These are phyloP conservation scores for Sula dactylatra DNA, from an alignment of 2,113 vertebrate genomes.

Conservation along the genomic window DNA sequence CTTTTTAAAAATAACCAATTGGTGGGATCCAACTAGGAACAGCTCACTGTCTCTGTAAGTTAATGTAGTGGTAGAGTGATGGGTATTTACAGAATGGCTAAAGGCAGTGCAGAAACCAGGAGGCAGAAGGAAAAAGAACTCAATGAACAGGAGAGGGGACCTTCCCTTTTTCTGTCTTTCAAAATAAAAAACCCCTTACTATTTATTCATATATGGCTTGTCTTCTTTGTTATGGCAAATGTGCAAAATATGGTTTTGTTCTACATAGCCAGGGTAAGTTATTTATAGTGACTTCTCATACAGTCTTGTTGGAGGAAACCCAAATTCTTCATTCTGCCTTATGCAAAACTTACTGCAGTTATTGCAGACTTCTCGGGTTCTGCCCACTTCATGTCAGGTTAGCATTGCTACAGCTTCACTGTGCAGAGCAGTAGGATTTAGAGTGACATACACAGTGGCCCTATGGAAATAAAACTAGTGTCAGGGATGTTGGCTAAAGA, in stretches of 20 bases:
- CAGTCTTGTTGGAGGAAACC: background rate
- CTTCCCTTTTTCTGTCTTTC: background rate
- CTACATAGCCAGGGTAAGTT: background rate
- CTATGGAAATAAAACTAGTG: background rate
- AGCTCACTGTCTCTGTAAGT: background rate
- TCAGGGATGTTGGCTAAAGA: background rate
- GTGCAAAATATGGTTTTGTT: background rate
- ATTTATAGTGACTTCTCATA: background rate
- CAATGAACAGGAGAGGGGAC: background rate
- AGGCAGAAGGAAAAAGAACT: background rate
- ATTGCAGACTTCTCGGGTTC: background rate
- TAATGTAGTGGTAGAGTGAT: no score
- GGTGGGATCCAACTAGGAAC: rapidly evolving
- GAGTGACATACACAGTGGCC: background rate
- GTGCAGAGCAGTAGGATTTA: background rate
- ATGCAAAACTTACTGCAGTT: background rate
- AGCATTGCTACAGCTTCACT: background rate
- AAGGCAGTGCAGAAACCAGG: background rate
- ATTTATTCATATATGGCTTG: background rate
- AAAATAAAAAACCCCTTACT: background rate
- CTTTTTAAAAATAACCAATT: background rate
- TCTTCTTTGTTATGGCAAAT: background rate
- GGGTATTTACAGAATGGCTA: background rate
- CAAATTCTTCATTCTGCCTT: background rate
- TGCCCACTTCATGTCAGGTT: background rate